These are phyloP conservation scores for Mactra quadrangularis DNA, from an alignment of 1,140 invertebrate genomes.

Conservation along the genomic window DNA sequence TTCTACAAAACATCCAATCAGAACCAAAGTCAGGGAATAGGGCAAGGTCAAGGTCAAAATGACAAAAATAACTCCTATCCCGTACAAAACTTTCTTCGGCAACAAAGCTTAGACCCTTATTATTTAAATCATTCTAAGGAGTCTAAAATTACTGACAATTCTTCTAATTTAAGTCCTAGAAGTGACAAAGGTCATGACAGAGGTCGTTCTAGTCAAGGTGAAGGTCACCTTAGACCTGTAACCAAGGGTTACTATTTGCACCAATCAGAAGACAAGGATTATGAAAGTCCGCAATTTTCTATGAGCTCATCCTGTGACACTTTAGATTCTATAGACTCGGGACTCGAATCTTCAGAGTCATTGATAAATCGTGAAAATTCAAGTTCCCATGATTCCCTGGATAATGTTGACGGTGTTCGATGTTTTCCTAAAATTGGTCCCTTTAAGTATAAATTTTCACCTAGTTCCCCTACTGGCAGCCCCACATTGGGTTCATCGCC, in stretches of 20 bases:
- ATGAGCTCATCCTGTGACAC: slow-evolving; percentile 35
- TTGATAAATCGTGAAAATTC: slow-evolving; percentile 22
- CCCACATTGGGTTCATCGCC: not conserved
- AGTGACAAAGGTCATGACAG: too few species aligned
- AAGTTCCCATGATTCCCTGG: slow-evolving; percentile 28
- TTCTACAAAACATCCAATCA: too few species aligned
- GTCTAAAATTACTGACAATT: not conserved
- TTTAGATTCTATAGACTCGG: slow-evolving; percentile 17
- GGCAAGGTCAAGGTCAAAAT: too few species aligned
- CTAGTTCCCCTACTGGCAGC: not conserved
- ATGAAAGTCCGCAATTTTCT: slow-evolving; percentile 5
- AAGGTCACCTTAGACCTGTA: not conserved
- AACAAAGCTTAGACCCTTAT: too few species aligned
- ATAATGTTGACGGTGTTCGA: not conserved
- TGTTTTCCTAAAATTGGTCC: slow-evolving; percentile 21
- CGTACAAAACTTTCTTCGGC: too few species aligned
- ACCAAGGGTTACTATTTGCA: not conserved
- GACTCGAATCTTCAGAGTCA: slow-evolving; percentile 4
- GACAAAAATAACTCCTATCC: too few species aligned
- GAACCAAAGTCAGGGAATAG: too few species aligned
- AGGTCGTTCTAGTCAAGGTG: not conserved
- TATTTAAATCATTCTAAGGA: too few species aligned
- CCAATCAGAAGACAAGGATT: slow-evolving; percentile 9
- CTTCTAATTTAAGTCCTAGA: not conserved
- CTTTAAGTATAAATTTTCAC: slow-evolving; percentile 10